Evolutionary conservation across 2,113 vertebrate genomes (phyloP).

Genomic region (Xiphophorus couchianus): DNA sequence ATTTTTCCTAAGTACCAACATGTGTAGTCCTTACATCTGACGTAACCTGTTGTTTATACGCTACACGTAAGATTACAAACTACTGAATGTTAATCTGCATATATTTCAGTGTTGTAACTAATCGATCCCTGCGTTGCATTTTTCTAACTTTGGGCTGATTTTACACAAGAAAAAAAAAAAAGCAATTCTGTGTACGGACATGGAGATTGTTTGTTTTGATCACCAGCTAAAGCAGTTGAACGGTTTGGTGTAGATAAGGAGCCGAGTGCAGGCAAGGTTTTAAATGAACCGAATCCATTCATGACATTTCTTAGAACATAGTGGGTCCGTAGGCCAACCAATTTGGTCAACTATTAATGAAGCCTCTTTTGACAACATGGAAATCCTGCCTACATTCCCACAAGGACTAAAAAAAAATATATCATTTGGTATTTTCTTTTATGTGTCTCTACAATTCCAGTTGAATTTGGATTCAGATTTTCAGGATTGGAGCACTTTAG

Average conservation of each 20-base stretch:
- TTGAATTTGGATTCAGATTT: not conserved
- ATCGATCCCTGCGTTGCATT: not conserved
- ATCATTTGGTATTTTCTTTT: constrained; percentile 8
- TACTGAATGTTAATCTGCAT: constrained; percentile 5
- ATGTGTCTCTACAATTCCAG: constrained; percentile 7
- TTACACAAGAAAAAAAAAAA: not conserved
- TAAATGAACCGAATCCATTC: not conserved
- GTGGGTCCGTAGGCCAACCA: not conserved
- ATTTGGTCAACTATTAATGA: not conserved
- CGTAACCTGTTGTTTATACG: not conserved
- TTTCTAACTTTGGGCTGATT: not conserved
- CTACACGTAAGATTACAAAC: not conserved
- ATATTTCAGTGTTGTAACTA: constrained; percentile 7
- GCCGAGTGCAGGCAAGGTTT: not conserved
- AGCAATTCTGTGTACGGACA: not conserved
- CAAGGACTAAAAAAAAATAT: constrained; percentile 55
- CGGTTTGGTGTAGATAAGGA: not conserved
- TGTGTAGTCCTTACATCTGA: not conserved
- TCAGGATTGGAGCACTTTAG: not conserved
- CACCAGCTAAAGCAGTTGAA: not conserved
- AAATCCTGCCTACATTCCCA: constrained; percentile 14
- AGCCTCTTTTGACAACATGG: not conserved
- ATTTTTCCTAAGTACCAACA: not conserved
- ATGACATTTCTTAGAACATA: not conserved
- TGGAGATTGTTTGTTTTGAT: not conserved